These are phyloP conservation scores for Synergus itoensis DNA, from an alignment of 2,888 invertebrate genomes.

Conservation along the genomic window DNA sequence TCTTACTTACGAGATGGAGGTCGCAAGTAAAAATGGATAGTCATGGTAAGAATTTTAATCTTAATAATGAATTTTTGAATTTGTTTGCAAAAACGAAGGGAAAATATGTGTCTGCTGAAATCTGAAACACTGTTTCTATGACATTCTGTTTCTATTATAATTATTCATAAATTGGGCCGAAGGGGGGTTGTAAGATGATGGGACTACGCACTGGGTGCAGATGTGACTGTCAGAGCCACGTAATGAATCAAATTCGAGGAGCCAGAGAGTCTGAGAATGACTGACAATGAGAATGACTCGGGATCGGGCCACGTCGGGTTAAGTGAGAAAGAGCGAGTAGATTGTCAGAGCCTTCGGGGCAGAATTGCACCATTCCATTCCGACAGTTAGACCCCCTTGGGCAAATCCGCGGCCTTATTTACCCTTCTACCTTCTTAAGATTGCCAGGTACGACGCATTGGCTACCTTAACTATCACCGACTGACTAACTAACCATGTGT, in stretches of 20 bases:
- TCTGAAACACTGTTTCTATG: too few species aligned
- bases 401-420: slow-evolving; percentile 77
- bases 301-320: slow-evolving; percentile 22
- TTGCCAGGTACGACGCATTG: slow-evolving; percentile 47
- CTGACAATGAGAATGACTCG: background rate
- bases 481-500: slow-evolving; percentile 44
- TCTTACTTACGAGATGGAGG: too few species aligned
- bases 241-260: slow-evolving; percentile 1
- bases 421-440: slow-evolving; percentile 67
- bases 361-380: slow-evolving; percentile 74
- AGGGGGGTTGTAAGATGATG: background rate
- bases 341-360: slow-evolving; percentile 71
- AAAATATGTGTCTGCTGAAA: too few species aligned
- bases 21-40: too few species aligned
- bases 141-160: background rate
- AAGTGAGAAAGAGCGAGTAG: slow-evolving; percentile 57
- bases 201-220: background rate
- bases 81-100: too few species aligned
- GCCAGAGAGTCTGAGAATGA: slow-evolving; percentile 14
- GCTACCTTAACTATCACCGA: slow-evolving; percentile 52
- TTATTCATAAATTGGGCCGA: background rate
- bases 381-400: slow-evolving; percentile 76
- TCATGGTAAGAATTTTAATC: too few species aligned
- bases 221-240: background rate
- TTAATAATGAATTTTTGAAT: too few species aligned